A percentile compares a stretch with the other conserved stretches of the same genome.
phyloP scores from a whole-genome alignment of 2,113 vertebrate genomes.

The Reinhardtius hippoglossoides region DNA sequence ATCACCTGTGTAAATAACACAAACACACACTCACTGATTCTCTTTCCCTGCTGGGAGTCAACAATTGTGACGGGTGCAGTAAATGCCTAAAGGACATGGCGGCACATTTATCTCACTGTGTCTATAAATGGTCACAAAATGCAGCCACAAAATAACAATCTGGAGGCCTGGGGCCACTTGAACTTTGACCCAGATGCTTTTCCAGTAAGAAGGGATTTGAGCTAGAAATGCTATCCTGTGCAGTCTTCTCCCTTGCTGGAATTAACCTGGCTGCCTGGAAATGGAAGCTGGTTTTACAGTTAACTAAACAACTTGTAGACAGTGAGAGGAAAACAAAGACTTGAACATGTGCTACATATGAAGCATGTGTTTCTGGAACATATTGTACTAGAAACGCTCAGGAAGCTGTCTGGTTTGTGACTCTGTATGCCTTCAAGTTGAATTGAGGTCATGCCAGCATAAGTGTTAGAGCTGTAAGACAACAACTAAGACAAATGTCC shows the following conservation, averaged over 20 bases:
- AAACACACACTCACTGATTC: no score
- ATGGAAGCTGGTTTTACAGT: conserved; percentile 24
- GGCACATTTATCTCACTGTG: neutral
- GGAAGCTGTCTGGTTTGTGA: neutral
- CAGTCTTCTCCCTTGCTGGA: conserved; percentile 7
- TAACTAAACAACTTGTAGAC: conserved; percentile 2
- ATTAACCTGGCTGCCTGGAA: conserved; percentile 26
- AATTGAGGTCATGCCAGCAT: neutral
- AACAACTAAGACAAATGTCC: no score
- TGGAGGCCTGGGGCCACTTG: conserved; percentile 5
- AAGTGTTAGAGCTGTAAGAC: no score
- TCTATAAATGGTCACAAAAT: conserved; percentile 1
- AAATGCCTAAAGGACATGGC: neutral
- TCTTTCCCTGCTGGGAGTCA: no score
- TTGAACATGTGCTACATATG: neutral
- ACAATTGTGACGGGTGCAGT: neutral
- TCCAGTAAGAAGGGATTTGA: conserved; percentile 5
- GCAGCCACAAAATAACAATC: neutral
- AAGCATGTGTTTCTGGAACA: neutral
- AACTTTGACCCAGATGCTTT: conserved; percentile 65
- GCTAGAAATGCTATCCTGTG: conserved; percentile 6
- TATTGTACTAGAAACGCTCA: neutral
- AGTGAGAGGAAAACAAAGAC: conserved; percentile 11
- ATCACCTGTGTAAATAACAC: no score
- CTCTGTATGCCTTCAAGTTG: neutral